Evolutionary conservation across 1,140 invertebrate genomes (phyloP).

Genomic region (Drosophila orosa): DNA sequence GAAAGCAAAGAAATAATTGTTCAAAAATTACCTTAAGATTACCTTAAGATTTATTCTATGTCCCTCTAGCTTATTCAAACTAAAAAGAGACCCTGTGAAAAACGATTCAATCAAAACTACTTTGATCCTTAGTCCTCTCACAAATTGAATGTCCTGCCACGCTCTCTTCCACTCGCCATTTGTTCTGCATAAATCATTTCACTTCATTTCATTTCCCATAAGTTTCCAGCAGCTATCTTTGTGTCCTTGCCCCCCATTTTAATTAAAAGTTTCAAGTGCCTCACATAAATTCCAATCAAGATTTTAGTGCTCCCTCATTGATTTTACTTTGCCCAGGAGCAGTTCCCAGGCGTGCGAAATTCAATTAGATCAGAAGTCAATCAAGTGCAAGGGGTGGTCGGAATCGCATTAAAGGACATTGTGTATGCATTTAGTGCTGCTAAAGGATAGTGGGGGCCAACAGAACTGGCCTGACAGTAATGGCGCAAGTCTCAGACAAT

Average conservation of each 20-base stretch:
- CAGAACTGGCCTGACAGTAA: constrained; percentile 4
- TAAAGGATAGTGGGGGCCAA: not conserved
- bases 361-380: constrained; percentile 64
- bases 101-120: not conserved
- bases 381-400: constrained; percentile 21
- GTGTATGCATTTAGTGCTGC: constrained; percentile 24
- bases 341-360: constrained; percentile 47
- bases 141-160: not conserved
- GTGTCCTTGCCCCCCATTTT: constrained; percentile 35
- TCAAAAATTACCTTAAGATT: no score
- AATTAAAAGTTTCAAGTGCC: constrained; percentile 62
- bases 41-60: no score
- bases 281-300: constrained; percentile 62
- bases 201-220: constrained; percentile 35
- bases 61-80: not conserved
- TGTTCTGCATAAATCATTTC: constrained; percentile 42
- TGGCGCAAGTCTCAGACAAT: constrained; percentile 23
- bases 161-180: not conserved
- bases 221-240: constrained; percentile 6
- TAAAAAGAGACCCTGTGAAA: not conserved
- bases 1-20: no score
- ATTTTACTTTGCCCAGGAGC: constrained; percentile 51
- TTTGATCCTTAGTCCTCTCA: not conserved
- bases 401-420: constrained; percentile 20
- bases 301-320: constrained; percentile 44